A percentile compares a stretch with the other conserved stretches of the same genome.
Conservation (phyloP, 1,140 invertebrate genomes). For the Eulimnadia texana region DNA sequence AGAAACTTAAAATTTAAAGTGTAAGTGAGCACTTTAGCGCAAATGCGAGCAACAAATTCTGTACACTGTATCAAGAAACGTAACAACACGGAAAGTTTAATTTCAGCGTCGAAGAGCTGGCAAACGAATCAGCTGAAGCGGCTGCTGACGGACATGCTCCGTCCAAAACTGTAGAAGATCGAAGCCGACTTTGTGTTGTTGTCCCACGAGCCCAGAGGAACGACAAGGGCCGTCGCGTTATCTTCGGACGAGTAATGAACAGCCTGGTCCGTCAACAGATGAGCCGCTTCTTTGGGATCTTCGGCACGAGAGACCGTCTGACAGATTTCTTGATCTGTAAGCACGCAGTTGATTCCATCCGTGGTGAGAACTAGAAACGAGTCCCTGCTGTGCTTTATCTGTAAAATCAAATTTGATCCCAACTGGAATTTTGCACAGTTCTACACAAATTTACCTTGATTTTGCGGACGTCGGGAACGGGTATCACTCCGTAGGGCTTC, state of each 20-base stretch:
- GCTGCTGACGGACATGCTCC: slow-evolving; percentile 13
- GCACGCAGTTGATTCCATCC: slow-evolving; percentile 38
- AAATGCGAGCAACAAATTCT: background rate
- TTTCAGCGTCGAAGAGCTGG: background rate
- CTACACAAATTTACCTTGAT: slow-evolving; percentile 26
- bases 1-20: no score
- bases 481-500: slow-evolving; percentile 37
- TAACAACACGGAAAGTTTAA: background rate
- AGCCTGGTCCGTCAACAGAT: slow-evolving; percentile 36
- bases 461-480: slow-evolving; percentile 32
- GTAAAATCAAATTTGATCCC: no score
- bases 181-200: slow-evolving; percentile 14
- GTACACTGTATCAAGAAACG: background rate
- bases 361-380: slow-evolving; percentile 37
- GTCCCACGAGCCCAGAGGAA: slow-evolving; percentile 42
- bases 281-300: slow-evolving; percentile 33
- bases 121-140: slow-evolving; percentile 10
- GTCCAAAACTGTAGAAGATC: slow-evolving; percentile 16
- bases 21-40: no score
- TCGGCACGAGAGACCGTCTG: slow-evolving; percentile 33
- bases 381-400: slow-evolving; percentile 39
- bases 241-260: slow-evolving; percentile 39
- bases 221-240: slow-evolving; percentile 36
- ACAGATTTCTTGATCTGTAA: slow-evolving; percentile 37
- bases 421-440: no score